A percentile compares a stretch with the other conserved stretches of the same genome.
Conservation (phyloP, 2,888 invertebrate genomes). For the Mimas tiliae region DNA sequence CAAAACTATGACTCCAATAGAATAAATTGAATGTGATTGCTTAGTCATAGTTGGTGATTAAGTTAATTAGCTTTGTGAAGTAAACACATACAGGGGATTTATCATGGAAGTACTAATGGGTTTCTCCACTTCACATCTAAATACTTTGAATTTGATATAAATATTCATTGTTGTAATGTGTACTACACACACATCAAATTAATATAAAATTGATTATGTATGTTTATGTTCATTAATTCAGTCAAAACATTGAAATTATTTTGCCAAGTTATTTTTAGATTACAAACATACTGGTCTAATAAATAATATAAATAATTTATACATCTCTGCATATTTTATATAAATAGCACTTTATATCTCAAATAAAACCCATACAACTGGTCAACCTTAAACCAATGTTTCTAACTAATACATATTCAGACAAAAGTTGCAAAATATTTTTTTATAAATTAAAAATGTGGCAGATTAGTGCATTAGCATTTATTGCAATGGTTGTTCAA, state of each 20-base stretch:
- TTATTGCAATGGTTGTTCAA: slow-evolving; percentile 50
- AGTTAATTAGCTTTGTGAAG: slow-evolving; percentile 18
- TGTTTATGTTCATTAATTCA: neutral
- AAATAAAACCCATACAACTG: slow-evolving; percentile 31
- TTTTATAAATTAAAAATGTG: slow-evolving; percentile 48
- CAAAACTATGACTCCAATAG: slow-evolving; percentile 7
- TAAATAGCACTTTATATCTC: slow-evolving; percentile 11
- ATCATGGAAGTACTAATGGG: slow-evolving; percentile 17
- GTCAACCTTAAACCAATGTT: slow-evolving; percentile 36
- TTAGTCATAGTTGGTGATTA: slow-evolving; percentile 19
- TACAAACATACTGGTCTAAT: neutral
- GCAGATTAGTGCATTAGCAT: slow-evolving; percentile 52
- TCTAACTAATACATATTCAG: slow-evolving; percentile 39
- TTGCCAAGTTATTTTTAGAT: slow-evolving; percentile 6
- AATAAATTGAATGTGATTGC: slow-evolving; percentile 21
- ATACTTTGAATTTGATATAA: neutral
- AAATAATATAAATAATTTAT: slow-evolving; percentile 4
- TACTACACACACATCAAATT: neutral
- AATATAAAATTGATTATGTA: neutral
- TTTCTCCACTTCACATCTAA: slow-evolving; percentile 15
- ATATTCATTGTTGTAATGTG: neutral
- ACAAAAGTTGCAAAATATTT: slow-evolving; percentile 45
- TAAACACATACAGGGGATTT: slow-evolving; percentile 11
- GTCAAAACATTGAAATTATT: neutral
- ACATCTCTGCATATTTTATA: slow-evolving; percentile 11